Base-by-base conservation (phyloP, 2,797 vertebrate species). In the Ataeniobius toweri region DNA sequence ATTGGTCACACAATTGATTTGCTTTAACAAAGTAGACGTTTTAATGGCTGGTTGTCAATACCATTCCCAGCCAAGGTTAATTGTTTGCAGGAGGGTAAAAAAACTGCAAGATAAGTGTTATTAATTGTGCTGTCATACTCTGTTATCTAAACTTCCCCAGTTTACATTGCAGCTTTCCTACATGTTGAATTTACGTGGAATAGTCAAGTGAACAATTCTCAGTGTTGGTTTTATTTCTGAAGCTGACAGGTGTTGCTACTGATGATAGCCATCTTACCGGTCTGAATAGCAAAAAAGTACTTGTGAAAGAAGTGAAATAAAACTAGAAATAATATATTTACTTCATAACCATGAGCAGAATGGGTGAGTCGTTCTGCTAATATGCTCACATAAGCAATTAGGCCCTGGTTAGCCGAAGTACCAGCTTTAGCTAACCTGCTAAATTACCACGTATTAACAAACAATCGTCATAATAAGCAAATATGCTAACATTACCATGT, bases 201-300 rank as follows among this genome's bases (percentile, higher is more conserved):
- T 44, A 41, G 58, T n/a, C 77, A 59, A 76, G 76, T 46, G 7
- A 73, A 28, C 55, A 65, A 14, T 69, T 31, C 68, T 61, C 16
- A 4, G 24, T 51, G 71, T 59, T 68, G 59, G 6, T 20, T 41
- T 67, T 6, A n/a, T 22, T 39, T 61, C 31, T 44, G 58, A 26
- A 51, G n/a, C 13, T 41, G 48, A 44, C 28, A 20, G n/a, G n/a
- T 10, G 58, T 71, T 83, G 71, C 73, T 67, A 77, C 73, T 78
- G 74, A 77, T 79, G 71, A 85, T 81, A 83, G 79, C 31, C 2
- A 68, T 81, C 72, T 79, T 53, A 63, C 63, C 12, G 31, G 75
- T 79, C 73, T 12, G 79, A 78, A 59, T 20, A 67, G 9, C 63
- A 67, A 24, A 41, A 41, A 41, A 8, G 3, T 51, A 3, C 50